A percentile compares a stretch with the other conserved stretches of the same genome.
phyloP scores from a whole-genome alignment of 2,113 vertebrate species.

The Coptodon rendalli region DNA sequence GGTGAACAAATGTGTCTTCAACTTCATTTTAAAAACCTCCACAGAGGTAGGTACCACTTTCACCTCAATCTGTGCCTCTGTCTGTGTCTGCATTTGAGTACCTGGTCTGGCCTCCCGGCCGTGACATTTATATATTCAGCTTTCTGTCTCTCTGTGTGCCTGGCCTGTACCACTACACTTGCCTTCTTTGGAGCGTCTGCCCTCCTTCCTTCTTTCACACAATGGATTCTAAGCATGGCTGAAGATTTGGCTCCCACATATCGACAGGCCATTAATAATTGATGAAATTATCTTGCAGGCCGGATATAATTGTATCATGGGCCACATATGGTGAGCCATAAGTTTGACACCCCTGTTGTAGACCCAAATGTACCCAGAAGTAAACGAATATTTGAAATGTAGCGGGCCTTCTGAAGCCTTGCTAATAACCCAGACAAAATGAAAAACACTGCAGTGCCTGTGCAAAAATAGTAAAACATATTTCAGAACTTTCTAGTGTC shows the following conservation, averaged over 20 bases:
- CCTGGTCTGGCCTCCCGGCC: background rate
- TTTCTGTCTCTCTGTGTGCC: background rate
- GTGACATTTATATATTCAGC: background rate
- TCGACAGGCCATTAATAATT: background rate
- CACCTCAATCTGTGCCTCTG: background rate
- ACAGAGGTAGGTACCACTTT: background rate
- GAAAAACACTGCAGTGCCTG: constrained; percentile 32
- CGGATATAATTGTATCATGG: background rate
- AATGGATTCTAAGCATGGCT: background rate
- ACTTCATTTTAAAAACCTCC: background rate
- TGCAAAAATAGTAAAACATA: constrained; percentile 37
- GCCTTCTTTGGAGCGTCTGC: background rate
- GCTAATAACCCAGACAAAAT: constrained; percentile 30
- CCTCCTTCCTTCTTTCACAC: background rate
- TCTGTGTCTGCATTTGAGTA: background rate
- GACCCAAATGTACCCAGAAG: background rate
- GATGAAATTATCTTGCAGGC: background rate
- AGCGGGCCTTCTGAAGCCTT: constrained; percentile 1
- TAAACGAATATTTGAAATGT: background rate
- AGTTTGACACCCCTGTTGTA: background rate
- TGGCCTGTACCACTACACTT: background rate
- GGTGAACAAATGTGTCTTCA: background rate
- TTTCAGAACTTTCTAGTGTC: constrained; percentile 33
- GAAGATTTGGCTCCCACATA: background rate
- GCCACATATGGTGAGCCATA: background rate